Evolutionary conservation across 2,888 invertebrate genomes (phyloP), one percentile per base, ranked within the genome.

Genomic region (Camptogramma bilineatum): DNA sequence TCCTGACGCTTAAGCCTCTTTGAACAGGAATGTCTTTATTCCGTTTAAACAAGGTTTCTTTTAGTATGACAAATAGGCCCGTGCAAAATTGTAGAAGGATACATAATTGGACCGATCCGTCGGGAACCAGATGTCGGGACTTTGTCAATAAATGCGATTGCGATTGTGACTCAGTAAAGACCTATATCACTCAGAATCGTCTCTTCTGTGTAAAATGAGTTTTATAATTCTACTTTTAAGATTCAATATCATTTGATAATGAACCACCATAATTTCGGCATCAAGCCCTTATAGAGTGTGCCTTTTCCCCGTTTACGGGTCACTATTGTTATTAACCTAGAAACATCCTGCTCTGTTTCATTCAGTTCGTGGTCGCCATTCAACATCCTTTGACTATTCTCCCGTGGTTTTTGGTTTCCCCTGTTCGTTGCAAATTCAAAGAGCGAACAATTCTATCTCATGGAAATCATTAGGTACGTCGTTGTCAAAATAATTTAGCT

Each of bases 141-240:
- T 83, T 81, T 81, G 85, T 83, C 84, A 85, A 83, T 86, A 86
- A 83, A 85, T 79, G 80, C 80, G 79, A 84, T 83, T 85, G 82
- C 79, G 78, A 83, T 83, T 84, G 82, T 83, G 77, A 80, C 64
- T 78, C 75, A 74, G 50, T 42, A 42, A 57, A 51, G 58, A 8
- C 16, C 46, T 16, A 7, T 18, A 10, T 42, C 59, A 60, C 52
- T 60, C 0, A 8, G 16, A 47, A 31, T 19, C n/a, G 34, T 8
- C 10, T 1, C 19, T 47, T 39, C n/a, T 17, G 19, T 50, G 4
- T 52, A 55, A 55, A 72, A 66, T 70, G 8, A 51, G 1, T 51
- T 54, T 46, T 59, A 51, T 55, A 10, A 7, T 5, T 8, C 13
- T 39, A 2, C 4, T 8, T 46, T 51, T 19, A n/a, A 42, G 16